Evolutionary conservation across 1,140 invertebrate species (phyloP).

Genomic region (Acromyrmex echinatior): DNA sequence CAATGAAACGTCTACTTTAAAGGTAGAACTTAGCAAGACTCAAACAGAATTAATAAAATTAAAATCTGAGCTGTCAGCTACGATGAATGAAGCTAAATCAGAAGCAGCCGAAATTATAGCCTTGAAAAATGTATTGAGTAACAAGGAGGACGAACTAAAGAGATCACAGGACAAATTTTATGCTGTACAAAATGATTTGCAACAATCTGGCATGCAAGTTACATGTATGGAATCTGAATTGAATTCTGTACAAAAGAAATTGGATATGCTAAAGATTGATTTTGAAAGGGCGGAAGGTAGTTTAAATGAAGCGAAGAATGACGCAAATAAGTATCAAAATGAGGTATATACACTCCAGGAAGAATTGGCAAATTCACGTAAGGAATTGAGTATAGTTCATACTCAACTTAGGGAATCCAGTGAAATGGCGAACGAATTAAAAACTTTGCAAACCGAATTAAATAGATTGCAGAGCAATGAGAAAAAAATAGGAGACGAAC

Average conservation of each 20-base stretch:
- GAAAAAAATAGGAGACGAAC: slow-evolving; percentile 70
- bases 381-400: slow-evolving; percentile 76
- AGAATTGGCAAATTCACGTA: slow-evolving; percentile 74
- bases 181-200: slow-evolving; percentile 75
- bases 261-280: slow-evolving; percentile 72
- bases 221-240: slow-evolving; percentile 73
- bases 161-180: slow-evolving; percentile 70
- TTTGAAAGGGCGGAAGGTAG: slow-evolving; percentile 70
- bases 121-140: slow-evolving; percentile 70
- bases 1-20: slow-evolving; percentile 75
- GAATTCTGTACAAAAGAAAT: slow-evolving; percentile 72
- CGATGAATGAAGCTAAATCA: slow-evolving; percentile 76
- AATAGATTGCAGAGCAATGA: slow-evolving; percentile 82
- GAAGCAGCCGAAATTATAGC: slow-evolving; percentile 76
- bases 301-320: slow-evolving; percentile 77
- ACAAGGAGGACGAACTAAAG: slow-evolving; percentile 78
- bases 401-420: slow-evolving; percentile 69
- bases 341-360: slow-evolving; percentile 76
- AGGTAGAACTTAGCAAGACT: slow-evolving; percentile 77
- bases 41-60: slow-evolving; percentile 79
- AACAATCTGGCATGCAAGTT: slow-evolving; percentile 72
- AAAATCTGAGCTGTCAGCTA: slow-evolving; percentile 75
- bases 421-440: slow-evolving; percentile 67
- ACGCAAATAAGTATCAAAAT: slow-evolving; percentile 76
- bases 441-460: slow-evolving; percentile 74